A percentile compares a stretch with the other conserved stretches of the same genome.
Conservation (phyloP, 2,113 vertebrate genomes). For the Hippolais icterina region DNA sequence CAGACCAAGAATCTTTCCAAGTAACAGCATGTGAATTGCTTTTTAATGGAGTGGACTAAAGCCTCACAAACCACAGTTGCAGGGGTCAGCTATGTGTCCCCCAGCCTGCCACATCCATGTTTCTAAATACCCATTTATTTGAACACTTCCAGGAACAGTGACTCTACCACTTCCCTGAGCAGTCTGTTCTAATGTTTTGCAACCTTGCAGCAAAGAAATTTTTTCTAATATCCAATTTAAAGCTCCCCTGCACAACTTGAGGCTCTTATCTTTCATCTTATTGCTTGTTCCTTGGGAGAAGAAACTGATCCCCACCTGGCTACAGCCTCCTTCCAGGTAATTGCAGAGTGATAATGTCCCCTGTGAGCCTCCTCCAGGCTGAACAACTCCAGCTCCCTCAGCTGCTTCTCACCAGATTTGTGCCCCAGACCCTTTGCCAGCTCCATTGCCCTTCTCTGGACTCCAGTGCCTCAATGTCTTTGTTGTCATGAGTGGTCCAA, state of each 20-base stretch:
- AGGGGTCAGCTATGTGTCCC: not conserved
- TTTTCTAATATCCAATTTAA: not conserved
- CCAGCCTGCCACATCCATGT: rapidly evolving
- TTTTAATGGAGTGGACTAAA: not conserved
- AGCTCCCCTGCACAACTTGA: not conserved
- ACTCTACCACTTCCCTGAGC: not conserved
- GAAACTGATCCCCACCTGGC: not conserved
- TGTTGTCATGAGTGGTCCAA: not conserved
- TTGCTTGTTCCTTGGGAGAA: not conserved
- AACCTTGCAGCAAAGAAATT: not conserved
- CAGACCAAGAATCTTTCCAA: not conserved
- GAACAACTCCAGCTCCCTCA: not conserved
- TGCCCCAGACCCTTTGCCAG: not conserved
- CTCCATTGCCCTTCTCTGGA: not conserved
- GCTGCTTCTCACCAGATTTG: not conserved
- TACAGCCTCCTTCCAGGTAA: not conserved
- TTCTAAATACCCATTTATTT: not conserved
- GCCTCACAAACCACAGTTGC: not conserved
- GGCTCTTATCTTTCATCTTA: not conserved
- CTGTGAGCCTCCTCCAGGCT: not conserved
- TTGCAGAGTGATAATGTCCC: not conserved
- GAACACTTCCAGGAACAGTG: not conserved
- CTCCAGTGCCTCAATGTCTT: not conserved
- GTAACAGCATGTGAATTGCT: not conserved
- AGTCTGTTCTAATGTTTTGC: not conserved